phyloP scores from a whole-genome alignment of 2,888 invertebrate genomes.

The Drosophila incognita region DNA sequence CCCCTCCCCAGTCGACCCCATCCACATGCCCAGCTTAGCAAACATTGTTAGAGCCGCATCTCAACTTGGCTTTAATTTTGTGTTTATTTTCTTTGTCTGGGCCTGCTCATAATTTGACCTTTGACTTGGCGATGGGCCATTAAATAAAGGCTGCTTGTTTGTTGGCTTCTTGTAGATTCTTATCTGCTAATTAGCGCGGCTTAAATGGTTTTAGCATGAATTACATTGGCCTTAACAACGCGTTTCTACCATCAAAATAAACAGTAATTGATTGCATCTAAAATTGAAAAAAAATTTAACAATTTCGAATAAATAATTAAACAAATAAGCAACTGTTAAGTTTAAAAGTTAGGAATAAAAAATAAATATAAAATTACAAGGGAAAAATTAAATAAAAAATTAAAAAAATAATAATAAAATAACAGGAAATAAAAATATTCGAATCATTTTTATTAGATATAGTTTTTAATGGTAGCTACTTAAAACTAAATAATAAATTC shows the following conservation, averaged over 20 bases:
- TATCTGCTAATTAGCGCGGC: constrained; percentile 57
- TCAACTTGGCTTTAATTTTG: constrained; percentile 9
- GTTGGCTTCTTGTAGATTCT: constrained; percentile 42
- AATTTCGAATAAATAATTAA: not conserved
- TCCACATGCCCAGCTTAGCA: not conserved
- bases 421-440: not conserved
- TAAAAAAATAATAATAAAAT: not conserved
- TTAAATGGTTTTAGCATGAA: not conserved
- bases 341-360: not conserved
- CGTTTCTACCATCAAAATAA: not conserved
- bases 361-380: no score
- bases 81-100: constrained; percentile 1
- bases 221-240: not conserved
- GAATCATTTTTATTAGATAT: not conserved
- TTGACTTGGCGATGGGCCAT: constrained; percentile 37
- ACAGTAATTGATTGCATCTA: not conserved
- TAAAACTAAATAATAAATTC: not conserved
- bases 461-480: not conserved
- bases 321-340: not conserved
- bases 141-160: constrained; percentile 45
- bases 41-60: constrained; percentile 14
- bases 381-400: not conserved
- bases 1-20: fast-evolving
- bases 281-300: not conserved
- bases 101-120: constrained; percentile 28